Base-by-base conservation (phyloP, 2,888 invertebrate genomes). In the Cyclophora albipunctata region DNA sequence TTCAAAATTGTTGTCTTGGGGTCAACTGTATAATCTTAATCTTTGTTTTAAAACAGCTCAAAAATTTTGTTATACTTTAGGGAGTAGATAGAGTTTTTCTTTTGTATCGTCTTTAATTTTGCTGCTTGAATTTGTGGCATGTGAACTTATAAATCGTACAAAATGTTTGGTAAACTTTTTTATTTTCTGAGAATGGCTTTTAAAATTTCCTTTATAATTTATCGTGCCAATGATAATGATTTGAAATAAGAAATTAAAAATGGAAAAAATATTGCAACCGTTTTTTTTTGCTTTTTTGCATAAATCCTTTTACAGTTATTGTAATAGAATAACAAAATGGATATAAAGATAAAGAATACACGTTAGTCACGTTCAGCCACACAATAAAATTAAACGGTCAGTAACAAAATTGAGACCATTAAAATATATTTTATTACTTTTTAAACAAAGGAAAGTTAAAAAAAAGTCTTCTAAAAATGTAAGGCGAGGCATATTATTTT, bases 371-470 rank as follows among this genome's bases (percentile, higher is more conserved):
- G 60, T 52, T 64, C 53, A 46, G 40, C 44, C 45, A 53, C 45
- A 43, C 53, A 57, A 52, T 67, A 58, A 66, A 64, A 53, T 54
- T 48, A 58, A 55, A 63, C 52, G 63, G 62, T 57, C 64, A 66
- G 55, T 55, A 57, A 53, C 54, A 48, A 51, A 56, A 54, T 55
- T 52, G 49, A 59, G 52, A 54, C 53, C 53, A 58, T 60, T 64
- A 58, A 58, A 53, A 48, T 41, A 34, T 33, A 43, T 37, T 20
- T 20, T 20, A 42, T 7, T 20, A 42, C 42, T 42, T 42, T 42
- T 7, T 42, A 42, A 7, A 4, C 20, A 42, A 42, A 7, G 4
- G 4, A 4, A n/a, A 7, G 7, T 7, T 7, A 7, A 42, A 7
- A 5, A 42, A 7, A 42, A 42, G 3, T 7, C 4, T 41, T 41